Base-by-base conservation (phyloP, 2,888 invertebrate genomes). In the Euplexia lucipara region DNA sequence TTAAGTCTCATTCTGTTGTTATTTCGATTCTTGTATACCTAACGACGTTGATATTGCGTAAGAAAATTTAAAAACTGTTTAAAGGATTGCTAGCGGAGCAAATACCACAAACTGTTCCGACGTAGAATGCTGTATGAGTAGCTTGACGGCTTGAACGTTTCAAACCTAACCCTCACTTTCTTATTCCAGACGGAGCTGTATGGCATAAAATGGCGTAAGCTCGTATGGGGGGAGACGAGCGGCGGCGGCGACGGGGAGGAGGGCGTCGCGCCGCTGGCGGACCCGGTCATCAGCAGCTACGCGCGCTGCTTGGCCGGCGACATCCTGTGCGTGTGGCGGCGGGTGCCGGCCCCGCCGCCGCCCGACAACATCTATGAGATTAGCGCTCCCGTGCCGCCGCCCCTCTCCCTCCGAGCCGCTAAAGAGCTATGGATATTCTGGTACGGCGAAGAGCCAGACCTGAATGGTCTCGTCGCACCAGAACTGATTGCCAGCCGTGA, bases 401-500 rank as follows among this genome's bases (percentile, higher is more conserved):
- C 98, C 79, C 96, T 98, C 86, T 97, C 98, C 84, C 96, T 98
- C 84, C 97, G 97, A 90, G 97, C 98, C 88, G 97, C 98, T 92
- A 99, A 99, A 96, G 99, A 99, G 94, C 96, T 99, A 72, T 99
- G 99, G 99, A 98, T 99, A 92, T 99, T 99, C 96, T 99, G 99
- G 99, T 99, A 99, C 95, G 99, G 99, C 88, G 99, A 99, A 92
- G 98, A 99, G 93, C 99, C 99, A 63, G 98, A 98, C 94, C 96
- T 99, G 77, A 97, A 96, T 86, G 97, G 97, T 70, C 96, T 98
- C 86, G 97, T 98, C 83, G 97, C 98, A 69, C 97, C 97, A 14
- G 98, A 99, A 90, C 96, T 99, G 79, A 97, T 98, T 88, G 96
- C 96, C 78, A 96, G 97, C 91, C 98, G 99, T 99, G 95, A 97